phyloP scores from a whole-genome alignment of 2,113 vertebrate genomes.

The Scomber japonicus region DNA sequence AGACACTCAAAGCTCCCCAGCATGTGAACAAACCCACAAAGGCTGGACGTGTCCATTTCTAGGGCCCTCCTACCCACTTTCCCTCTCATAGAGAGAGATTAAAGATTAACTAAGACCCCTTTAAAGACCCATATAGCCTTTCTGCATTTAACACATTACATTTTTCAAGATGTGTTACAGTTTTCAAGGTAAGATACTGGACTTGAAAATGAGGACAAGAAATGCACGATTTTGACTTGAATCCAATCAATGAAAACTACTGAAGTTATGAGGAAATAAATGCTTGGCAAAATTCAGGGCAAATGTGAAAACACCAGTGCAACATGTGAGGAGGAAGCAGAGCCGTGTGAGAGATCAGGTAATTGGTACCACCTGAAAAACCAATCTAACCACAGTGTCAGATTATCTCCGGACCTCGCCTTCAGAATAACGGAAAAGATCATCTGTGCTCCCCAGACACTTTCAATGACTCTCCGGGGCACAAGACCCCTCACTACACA shows the following conservation, averaged over 20 bases:
- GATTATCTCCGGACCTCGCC: conserved; percentile 82
- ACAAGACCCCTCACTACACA: conserved; percentile 75
- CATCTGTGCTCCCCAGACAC: conserved; percentile 83
- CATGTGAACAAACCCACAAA: conserved; percentile 79
- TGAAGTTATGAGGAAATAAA: not conserved
- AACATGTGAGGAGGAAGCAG: conserved; percentile 10
- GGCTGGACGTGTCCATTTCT: conserved; percentile 45
- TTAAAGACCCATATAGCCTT: conserved; percentile 47
- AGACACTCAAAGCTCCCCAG: conserved; percentile 78
- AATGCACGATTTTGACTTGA: not conserved
- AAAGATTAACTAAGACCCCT: conserved; percentile 50
- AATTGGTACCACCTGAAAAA: conserved; percentile 88
- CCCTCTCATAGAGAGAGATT: conserved; percentile 49
- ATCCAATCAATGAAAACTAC: conserved; percentile 2
- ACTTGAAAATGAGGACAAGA: not conserved
- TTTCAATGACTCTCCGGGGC: conserved; percentile 76
- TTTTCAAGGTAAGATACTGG: conserved; percentile 33
- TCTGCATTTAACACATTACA: conserved; percentile 33
- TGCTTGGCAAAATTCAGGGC: not conserved
- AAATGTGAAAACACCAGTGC: conserved; percentile 8
- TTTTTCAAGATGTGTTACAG: conserved; percentile 4
- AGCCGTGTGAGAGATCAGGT: conserved; percentile 59
- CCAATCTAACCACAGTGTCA: conserved; percentile 80
- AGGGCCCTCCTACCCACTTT: conserved; percentile 48
- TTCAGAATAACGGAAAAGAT: conserved; percentile 86